Base-by-base conservation (phyloP, 1,140 invertebrate species). In the Lasioglossum albipes region DNA sequence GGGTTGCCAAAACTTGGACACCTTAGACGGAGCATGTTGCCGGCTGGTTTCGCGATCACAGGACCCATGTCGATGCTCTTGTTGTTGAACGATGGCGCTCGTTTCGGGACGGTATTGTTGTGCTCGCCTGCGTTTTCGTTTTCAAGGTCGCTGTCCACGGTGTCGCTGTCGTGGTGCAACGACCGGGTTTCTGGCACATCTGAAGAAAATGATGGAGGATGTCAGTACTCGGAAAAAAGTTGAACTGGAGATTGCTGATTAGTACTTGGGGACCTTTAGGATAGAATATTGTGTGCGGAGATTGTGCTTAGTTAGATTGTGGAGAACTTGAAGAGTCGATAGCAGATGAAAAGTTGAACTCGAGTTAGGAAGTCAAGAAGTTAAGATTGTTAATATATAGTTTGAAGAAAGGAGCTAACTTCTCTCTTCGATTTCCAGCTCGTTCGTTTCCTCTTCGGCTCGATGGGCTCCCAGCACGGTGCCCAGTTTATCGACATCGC, bases 1-100 rank as follows among this genome's bases (percentile, higher is more conserved):
- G 97, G 96, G 88, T 96, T 96, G n/a, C 97, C 95, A 41, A 92
- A 88, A 9, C 95, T 95, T 31, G 94, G 94, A 89, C 96, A 97
- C 77, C 94, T 95, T 0, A 97, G 89, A 59, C 93, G 92, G 0
- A 96, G 89, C 87, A 94, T 95, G 69, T 95, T 96, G 10, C 96
- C 96, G 10, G 96, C 96, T 2, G 96, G 96, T 81, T 95, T 95
- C 4, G 95, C 94, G 2, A 95, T 88, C 4, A 91, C 86, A 67
- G 89, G 86, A 45, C 93, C 91, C 94, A 95, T 94, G 73, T 94
- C 94, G 59, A 93, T 91, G 6, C 76, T 86, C 87, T 94, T 94
- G 52, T 92, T 94, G 87, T 92, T 94, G 87, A 95, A 95, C 7
- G 87, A 84, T 0, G 93, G 94, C 0, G 91, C 76, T 27, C 87